Evolutionary conservation across 1,140 invertebrate genomes (phyloP).

Genomic region (Hermatobates lingyangjiaoensis): DNA sequence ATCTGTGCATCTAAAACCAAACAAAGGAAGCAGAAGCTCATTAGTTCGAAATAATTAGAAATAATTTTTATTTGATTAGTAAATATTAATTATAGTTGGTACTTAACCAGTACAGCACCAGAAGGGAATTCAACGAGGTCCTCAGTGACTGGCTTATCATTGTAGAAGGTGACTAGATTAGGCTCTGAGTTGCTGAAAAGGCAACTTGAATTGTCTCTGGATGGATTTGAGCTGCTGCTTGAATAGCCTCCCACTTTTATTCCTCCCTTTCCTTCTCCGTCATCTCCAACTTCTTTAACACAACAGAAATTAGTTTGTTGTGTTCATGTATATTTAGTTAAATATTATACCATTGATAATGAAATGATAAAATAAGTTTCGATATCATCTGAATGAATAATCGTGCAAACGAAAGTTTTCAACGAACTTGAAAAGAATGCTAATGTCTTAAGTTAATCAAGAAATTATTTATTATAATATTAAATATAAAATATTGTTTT

Average conservation of each 20-base stretch:
- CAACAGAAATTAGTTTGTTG: no score
- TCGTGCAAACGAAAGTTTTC: no score
- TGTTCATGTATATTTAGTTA: no score
- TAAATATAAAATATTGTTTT: no score
- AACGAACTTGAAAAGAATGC: no score
- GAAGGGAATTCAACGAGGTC: slow-evolving; percentile 55
- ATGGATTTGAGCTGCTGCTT: slow-evolving; percentile 17
- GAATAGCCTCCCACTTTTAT: not conserved
- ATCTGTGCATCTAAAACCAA: slow-evolving; percentile 28
- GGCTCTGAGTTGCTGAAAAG: slow-evolving; percentile 53
- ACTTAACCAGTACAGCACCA: slow-evolving; percentile 44
- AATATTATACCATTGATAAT: no score
- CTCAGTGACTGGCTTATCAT: slow-evolving; percentile 52
- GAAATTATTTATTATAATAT: no score
- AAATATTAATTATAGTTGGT: not conserved
- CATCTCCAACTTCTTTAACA: not conserved
- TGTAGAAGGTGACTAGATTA: slow-evolving; percentile 58
- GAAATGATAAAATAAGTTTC: no score
- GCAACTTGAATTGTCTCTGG: slow-evolving; percentile 46
- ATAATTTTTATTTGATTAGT: not conserved
- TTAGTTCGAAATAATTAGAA: not conserved
- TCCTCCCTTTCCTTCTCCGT: not conserved
- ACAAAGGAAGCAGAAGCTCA: not conserved
- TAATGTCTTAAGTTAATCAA: no score
- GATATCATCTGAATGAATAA: no score